Evolutionary conservation across 2,113 vertebrate species (phyloP).

Genomic region (Mesoclemmys tuberculata): DNA sequence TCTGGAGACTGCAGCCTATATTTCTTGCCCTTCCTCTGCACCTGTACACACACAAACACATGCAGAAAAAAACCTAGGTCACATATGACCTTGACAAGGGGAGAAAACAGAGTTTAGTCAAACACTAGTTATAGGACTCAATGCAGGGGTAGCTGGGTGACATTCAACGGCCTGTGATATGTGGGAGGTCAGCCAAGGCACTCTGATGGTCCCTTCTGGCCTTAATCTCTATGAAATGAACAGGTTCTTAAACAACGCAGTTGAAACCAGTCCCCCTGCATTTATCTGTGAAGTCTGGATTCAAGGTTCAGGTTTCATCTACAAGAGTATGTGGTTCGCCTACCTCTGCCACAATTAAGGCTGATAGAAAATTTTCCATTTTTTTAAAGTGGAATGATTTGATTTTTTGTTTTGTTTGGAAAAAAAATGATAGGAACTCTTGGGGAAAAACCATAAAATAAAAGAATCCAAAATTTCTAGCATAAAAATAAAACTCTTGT

Average conservation of each 20-base stretch:
- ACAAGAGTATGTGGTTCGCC: neutral
- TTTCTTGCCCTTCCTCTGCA: neutral
- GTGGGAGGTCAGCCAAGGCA: neutral
- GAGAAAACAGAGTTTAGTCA: neutral
- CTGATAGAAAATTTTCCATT: neutral
- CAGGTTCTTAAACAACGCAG: constrained; percentile 1
- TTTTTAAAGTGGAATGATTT: neutral
- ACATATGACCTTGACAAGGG: neutral
- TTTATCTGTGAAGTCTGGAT: neutral
- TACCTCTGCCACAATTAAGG: neutral
- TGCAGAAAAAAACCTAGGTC: neutral
- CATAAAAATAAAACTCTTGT: neutral
- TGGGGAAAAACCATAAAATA: constrained; percentile 13
- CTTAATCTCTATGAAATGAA: neutral
- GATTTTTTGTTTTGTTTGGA: neutral
- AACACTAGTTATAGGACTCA: neutral
- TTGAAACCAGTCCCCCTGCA: neutral
- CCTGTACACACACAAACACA: neutral
- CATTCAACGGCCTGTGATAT: neutral
- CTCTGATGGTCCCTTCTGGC: neutral
- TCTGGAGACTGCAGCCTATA: neutral
- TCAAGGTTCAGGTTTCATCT: neutral
- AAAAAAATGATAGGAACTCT: constrained; percentile 36
- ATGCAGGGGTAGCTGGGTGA: neutral
- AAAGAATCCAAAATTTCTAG: neutral